Base-by-base conservation (phyloP, 2,888 invertebrate genomes). In the Phymatocera aterrima region DNA sequence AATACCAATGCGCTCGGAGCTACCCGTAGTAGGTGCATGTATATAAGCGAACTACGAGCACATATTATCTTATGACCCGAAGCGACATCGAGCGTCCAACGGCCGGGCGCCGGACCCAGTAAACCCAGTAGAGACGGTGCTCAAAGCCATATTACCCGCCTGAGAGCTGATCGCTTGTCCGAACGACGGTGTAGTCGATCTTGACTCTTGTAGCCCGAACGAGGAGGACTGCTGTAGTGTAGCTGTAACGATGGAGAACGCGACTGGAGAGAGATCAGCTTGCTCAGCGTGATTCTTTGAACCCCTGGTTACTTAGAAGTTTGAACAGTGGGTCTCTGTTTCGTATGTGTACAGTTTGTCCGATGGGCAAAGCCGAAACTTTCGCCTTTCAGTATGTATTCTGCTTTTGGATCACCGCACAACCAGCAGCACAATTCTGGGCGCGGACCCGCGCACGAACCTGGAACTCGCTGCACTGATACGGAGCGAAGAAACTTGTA, bases 61-160 rank as follows among this genome's bases (percentile, higher is more conserved):
- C 79, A 80, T 79, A 84, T 83, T 83, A 83, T 84, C 81, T 81
- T 80, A 72, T 82, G 81, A 81, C 82, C 82, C 61, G 81, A 79
- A 82, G 83, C 81, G 83, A 84, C 83, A 81, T 83, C 72, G 79
- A 68, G 80, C 81, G 82, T 84, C 81, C 79, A 83, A 84, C 82
- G 80, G 82, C 82, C 80, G 81, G 72, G 72, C 51, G 72, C 72
- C 72, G 51, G 72, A 51, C 34, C 72, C 72, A 15, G 46, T 46
- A 64, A 37, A 64, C 61, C 61, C 18, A 34, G 34, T 37, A 64
- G 37, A 51, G 21, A 72, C 28, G 72, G 31, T 51, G 72, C n/a
- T 68, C 68, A 68, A 54, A 54, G 72, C 72, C 72, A 51, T 64
- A 64, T 64, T 51, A 72, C 72, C 72, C 72, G 24, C 24, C 51